Conservation (phyloP, 2,797 vertebrate species). For the Simalia tracyae region DNA sequence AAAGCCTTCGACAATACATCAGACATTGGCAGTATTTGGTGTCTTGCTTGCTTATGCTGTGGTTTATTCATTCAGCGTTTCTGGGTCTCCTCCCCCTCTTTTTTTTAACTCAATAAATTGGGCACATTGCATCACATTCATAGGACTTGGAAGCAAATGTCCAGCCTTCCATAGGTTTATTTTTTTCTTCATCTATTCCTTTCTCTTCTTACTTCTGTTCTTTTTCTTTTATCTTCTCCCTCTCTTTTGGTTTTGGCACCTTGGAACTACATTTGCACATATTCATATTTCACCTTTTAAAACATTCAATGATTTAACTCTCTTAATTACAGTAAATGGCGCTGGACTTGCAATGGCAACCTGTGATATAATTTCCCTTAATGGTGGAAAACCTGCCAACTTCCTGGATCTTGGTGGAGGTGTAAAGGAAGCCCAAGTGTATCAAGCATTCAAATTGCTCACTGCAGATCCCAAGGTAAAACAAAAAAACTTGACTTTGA, state of each 20-base stretch:
- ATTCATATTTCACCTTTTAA: not conserved
- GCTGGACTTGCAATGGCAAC: conserved; percentile 98
- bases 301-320: conserved; percentile 15
- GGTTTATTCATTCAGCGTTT: not conserved
- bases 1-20: too few species aligned
- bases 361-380: conserved; percentile 95
- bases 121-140: not conserved
- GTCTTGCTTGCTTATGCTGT: not conserved
- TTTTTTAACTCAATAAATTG: not conserved
- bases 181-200: not conserved
- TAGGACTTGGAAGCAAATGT: not conserved
- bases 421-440: conserved; percentile 94
- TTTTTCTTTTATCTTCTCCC: not conserved
- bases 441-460: conserved; percentile 96
- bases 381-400: conserved; percentile 96
- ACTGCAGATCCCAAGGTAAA: conserved; percentile 94
- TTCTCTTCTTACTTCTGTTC: not conserved
- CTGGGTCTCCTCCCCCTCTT: not conserved
- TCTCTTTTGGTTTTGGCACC: not conserved
- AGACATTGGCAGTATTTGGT: not conserved
- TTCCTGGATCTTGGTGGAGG: conserved; percentile 97
- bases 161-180: not conserved
- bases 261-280: conserved; percentile 11
- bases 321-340: conserved; percentile 87
- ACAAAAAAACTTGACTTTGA: not conserved